Evolutionary conservation across 2,113 vertebrate species (phyloP), one percentile per base, ranked within the genome.

Genomic region (Limanda limanda): DNA sequence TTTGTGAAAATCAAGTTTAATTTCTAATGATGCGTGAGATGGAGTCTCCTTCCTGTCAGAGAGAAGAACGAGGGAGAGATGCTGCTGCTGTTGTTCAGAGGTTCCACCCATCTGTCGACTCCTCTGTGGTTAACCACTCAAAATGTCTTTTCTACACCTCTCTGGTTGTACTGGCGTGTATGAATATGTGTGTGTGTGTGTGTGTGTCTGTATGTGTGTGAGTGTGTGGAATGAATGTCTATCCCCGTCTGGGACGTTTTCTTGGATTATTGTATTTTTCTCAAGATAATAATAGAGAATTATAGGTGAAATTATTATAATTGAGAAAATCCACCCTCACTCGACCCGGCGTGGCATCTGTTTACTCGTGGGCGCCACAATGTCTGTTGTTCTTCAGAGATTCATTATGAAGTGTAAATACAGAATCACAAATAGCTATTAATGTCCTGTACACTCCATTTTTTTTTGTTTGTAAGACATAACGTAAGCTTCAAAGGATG

Each of bases 351-450:
- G 71, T 75, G 56, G 71, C 87, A 67, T 86, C 78, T 64, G 10
- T 77, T 56, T 78, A 51, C 68, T 81, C 76, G 54, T 84, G 27
- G 27, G 27, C 6, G 81, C 71, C 37, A 71, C 84, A 78, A 68
- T 85, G 68, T 84, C 61, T 89, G 8, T 91, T 84, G 71, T 90
- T 91, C 65, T 86, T 63, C 82, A 82, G 77, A 90, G 74, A 78
- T 74, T 88, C 81, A 77, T 79, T 84, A 88, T 86, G 83, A 87
- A 83, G 74, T 94, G 93, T 94, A 92, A 92, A 93, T 93, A 94
- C 65, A 82, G 83, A 93, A 83, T 89, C 89, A 87, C 78, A 92
- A 83, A 91, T 92, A 84, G 86, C 69, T 93, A 85, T 90, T 80
- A 88, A 82, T 82, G 84, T 91, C 85, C 84, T 90, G 76, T 83